Base-by-base conservation (phyloP, 2,888 invertebrate genomes). In the Microctonus aethiopoides region DNA sequence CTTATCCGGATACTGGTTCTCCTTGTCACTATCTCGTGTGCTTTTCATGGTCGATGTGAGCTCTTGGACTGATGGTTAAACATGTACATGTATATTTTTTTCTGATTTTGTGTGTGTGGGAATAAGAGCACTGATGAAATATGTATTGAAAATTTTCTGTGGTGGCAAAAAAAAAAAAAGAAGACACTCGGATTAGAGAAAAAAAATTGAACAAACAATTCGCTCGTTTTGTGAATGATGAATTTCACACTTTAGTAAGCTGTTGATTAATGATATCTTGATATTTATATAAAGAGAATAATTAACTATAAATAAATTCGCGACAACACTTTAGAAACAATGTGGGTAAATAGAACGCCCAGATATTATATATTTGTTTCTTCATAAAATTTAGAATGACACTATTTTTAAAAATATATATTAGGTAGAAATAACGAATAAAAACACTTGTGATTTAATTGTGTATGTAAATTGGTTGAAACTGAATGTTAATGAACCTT, bases 1-100 rank as follows among this genome's bases (percentile, higher is more conserved):
- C 16, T 75, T 78, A 76, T 68, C 75, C 71, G 78, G 78, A 63
- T 71, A 75, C 65, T 76, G 75, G 70, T 80, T 80, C 72, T 82
- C 81, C 77, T 82, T 80, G 75, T 79, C 72, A 71, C 69, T 56
- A 68, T 75, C 76, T 68, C 72, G 70, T 73, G 60, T 71, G n/a
- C 51, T 56, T 66, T 70, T 70, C 62, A 62, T 68, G 56, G 56
- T 52, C 52, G 20, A 52, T 64, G 7, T 13, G 6, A 39, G n/a
- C 22, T 26, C 29, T 39, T 24, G 13, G 26, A 41, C 13, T 41
- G n/a, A 39, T 0, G 7, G 36, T 36, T 61, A 11, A 20, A 9
- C 22, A 24, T 64, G 4, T 20, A 52, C 54, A 64, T 24, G 34
- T 16, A n/a, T 34, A n/a, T n/a, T n/a, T n/a, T n/a, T n/a, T n/a